Evolutionary conservation across 2,113 vertebrate genomes (phyloP).

Genomic region (Trematomus loennbergii): DNA sequence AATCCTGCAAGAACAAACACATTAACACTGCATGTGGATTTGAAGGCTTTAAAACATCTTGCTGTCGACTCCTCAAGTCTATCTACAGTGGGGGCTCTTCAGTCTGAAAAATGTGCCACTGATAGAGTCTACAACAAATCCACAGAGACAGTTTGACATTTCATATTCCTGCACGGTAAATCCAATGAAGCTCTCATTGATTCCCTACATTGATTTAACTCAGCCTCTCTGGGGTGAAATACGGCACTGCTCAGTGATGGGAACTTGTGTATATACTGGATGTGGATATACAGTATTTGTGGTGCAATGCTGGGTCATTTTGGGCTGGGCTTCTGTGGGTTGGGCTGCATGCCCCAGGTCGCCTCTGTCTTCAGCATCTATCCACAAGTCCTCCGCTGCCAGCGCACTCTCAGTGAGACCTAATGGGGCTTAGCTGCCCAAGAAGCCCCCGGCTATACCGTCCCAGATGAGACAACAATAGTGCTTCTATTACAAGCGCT

Average conservation of each 20-base stretch:
- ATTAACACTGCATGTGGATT: neutral
- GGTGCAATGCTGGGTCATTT: slow-evolving; percentile 37
- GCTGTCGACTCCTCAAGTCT: neutral
- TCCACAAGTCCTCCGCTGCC: slow-evolving; percentile 42
- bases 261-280: slow-evolving; percentile 22
- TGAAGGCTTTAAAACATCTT: neutral
- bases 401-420: slow-evolving; percentile 39
- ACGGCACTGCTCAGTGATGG: slow-evolving; percentile 36
- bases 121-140: slow-evolving; percentile 55
- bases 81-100: neutral
- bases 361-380: slow-evolving; percentile 34
- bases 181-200: slow-evolving; percentile 58
- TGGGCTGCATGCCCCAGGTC: slow-evolving; percentile 47
- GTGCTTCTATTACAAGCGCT: slow-evolving; percentile 53
- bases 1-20: neutral
- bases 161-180: slow-evolving; percentile 63
- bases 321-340: slow-evolving; percentile 39
- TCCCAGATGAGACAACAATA: slow-evolving; percentile 56
- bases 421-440: slow-evolving; percentile 58
- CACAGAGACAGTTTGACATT: slow-evolving; percentile 63
- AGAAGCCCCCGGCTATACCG: slow-evolving; percentile 26
- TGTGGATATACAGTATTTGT: slow-evolving; percentile 36
- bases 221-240: slow-evolving; percentile 46
- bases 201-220: slow-evolving; percentile 59
- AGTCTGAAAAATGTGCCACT: slow-evolving; percentile 33